Percentiles rank a stretch among this genome's conserved stretches.
Conservation (phyloP, 2,113 vertebrate species). For the Rynchops niger region DNA sequence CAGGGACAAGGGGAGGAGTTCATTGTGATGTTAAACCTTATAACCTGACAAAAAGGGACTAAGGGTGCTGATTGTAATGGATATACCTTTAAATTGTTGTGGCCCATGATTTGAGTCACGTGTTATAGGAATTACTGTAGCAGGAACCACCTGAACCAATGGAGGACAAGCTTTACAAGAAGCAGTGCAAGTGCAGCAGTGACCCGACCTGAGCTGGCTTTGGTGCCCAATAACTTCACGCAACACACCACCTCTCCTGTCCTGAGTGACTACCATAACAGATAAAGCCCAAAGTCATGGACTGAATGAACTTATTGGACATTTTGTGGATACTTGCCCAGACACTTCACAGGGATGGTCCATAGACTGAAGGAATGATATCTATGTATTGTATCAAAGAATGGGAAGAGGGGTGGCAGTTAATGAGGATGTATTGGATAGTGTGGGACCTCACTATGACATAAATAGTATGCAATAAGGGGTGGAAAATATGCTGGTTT, state of each 20-base stretch:
- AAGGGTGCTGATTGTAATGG: not conserved
- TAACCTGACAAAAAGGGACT: not conserved
- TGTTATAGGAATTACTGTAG: not conserved
- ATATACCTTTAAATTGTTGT: not conserved
- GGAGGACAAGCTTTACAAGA: not conserved
- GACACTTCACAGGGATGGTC: not conserved
- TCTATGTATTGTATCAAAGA: not conserved
- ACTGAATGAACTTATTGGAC: not conserved
- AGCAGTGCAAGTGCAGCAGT: not conserved
- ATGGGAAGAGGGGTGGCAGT: not conserved
- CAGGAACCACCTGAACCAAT: not conserved
- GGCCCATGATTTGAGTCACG: not conserved
- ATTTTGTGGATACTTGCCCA: not conserved
- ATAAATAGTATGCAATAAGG: not conserved
- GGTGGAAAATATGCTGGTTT: not conserved
- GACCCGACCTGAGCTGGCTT: not conserved
- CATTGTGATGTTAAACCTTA: not conserved
- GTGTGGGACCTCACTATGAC: not conserved
- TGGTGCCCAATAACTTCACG: not conserved
- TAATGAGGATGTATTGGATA: not conserved
- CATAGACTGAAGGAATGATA: not conserved
- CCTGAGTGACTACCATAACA: not conserved
- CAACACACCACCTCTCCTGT: not conserved
- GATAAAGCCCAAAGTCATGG: not conserved
- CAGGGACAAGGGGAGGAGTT: too few species aligned